phyloP scores from a whole-genome alignment of 2,888 invertebrate genomes.

The Lepidocyrtinus sp. region DNA sequence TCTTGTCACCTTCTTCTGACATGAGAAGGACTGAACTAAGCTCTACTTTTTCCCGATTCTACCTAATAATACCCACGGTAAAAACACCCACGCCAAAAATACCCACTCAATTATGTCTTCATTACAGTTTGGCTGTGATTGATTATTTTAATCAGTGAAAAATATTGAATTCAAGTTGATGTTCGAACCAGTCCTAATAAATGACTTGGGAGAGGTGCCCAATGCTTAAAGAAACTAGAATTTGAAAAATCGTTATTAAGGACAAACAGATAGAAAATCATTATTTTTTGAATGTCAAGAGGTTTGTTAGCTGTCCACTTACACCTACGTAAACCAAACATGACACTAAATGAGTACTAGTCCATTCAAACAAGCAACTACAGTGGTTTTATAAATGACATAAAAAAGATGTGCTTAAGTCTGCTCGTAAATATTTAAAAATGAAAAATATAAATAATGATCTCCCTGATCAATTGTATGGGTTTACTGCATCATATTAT shows the following conservation, averaged over 20 bases:
- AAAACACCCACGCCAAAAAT: no score
- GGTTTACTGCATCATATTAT: not conserved
- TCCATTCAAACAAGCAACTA: conserved; percentile 13
- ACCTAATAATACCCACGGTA: no score
- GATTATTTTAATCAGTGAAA: conserved; percentile 37
- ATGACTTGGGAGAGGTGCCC: not conserved
- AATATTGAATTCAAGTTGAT: not conserved
- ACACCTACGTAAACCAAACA: conserved; percentile 18
- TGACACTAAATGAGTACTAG: no score
- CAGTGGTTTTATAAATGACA: not conserved
- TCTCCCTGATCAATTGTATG: no score
- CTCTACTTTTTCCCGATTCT: conserved; percentile 3
- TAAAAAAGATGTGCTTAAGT: no score
- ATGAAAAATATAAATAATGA: no score
- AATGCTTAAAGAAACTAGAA: not conserved
- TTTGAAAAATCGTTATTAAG: conserved; percentile 1
- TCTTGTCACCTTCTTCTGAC: not conserved
- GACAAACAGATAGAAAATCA: conserved; percentile 11
- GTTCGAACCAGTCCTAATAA: not conserved
- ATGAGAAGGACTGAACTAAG: conserved; percentile 12
- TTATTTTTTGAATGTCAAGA: conserved; percentile 23
- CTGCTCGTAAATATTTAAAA: no score
- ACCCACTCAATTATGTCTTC: conserved; percentile 39
- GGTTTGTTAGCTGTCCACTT: conserved; percentile 30
- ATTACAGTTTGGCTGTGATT: conserved; percentile 34